Base-by-base conservation (phyloP, 2,113 vertebrate genomes). In the Dromaius novaehollandiae region DNA sequence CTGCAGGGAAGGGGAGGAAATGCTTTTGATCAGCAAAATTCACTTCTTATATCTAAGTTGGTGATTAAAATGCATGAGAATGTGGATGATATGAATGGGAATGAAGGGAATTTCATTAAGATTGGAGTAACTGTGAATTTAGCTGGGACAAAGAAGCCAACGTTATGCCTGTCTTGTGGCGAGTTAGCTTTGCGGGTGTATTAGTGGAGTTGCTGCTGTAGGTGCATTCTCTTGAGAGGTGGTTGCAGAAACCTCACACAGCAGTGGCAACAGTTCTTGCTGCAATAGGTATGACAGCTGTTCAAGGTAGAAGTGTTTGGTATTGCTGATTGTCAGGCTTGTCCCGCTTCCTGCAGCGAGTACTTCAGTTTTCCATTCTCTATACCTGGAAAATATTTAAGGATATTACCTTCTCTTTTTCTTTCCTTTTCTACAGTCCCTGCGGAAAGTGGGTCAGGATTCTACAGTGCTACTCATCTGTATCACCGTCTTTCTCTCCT, bases 381-480 rank as follows among this genome's bases (percentile, higher is more conserved):
- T 68, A 42, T 60, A 44, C 32, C 53, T 77, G 68, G 24, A 64
- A 30, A 24, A 16, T 28, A 34, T 80, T 89, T 66, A 53, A 16
- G 11, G 63, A 5, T 26, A 11, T 16, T 60, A 50, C 56, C 30
- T 24, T 50, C 20, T 24, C 89, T 26, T 84, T 65, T 36, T 34
- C 32, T 32, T 42, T 65, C 13, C 32, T 87, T 71, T 44, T 28
- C 53, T 90, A 5, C 96, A 99, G 99, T 99, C 99, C 90, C 94
- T 99, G 86, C 90, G 99, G 74, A 99, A 99, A 95, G 99, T 99
- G 97, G 99, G 99, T 93, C 99, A 99, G 95, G 99, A 99, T 97
- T 99, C 99, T 36, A 99, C 99, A 2, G 98, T 99, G 89, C 98
- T 99, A 55, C 98, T 99, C 97, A 99, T 99, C 98, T 99, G 99